phyloP scores from a whole-genome alignment of 2,113 vertebrate genomes.

The Mola mola region DNA sequence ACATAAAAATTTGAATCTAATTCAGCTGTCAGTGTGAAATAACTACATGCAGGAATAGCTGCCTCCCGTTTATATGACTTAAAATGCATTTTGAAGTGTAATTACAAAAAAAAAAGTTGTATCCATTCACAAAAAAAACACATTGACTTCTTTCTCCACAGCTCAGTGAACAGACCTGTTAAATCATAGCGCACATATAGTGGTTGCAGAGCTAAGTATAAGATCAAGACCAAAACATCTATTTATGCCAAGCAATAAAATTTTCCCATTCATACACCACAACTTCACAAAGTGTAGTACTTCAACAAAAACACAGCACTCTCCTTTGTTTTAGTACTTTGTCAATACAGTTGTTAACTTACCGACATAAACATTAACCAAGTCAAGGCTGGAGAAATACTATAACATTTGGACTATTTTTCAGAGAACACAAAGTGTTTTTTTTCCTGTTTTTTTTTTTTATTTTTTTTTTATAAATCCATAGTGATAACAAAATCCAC shows the following conservation, averaged over 20 bases:
- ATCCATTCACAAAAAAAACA: not conserved
- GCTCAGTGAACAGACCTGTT: constrained; percentile 18
- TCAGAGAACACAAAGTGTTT: constrained; percentile 17
- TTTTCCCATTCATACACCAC: constrained; percentile 37
- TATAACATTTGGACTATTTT: constrained; percentile 51
- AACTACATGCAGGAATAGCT: not conserved
- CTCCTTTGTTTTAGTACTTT: constrained; percentile 40
- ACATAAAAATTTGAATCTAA: not conserved
- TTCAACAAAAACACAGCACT: constrained; percentile 32
- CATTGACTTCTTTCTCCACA: not conserved
- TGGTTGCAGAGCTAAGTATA: constrained; percentile 29
- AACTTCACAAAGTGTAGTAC: constrained; percentile 31
- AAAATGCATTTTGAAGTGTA: not conserved
- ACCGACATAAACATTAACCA: constrained; percentile 65
- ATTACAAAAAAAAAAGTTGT: not conserved
- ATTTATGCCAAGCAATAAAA: constrained; percentile 18
- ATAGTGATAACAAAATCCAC: not conserved
- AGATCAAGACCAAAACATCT: constrained; percentile 7
- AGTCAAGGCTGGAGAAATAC: constrained; percentile 50
- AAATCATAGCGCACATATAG: constrained; percentile 20
- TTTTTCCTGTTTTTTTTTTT: no score
- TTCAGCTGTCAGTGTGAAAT: not conserved
- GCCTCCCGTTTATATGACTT: no score
- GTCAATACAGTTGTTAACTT: constrained; percentile 31
- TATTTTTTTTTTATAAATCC: no score